phyloP scores from a whole-genome alignment of 2,888 invertebrate species.

The Amblyjoppa proteus region DNA sequence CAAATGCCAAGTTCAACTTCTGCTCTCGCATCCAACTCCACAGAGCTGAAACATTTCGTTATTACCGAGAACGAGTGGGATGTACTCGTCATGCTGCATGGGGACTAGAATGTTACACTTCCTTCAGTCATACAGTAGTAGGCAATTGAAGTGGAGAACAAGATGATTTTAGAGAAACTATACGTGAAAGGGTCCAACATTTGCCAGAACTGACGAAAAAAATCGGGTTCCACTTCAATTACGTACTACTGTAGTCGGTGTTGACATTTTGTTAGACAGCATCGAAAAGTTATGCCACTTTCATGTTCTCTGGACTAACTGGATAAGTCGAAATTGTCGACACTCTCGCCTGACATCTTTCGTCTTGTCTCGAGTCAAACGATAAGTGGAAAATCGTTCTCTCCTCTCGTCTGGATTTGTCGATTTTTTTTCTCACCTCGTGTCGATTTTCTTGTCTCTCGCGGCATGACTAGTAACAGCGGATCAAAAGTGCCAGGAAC shows the following conservation, averaged over 20 bases:
- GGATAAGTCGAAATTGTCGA: not conserved
- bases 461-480: not conserved
- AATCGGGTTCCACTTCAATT: constrained; percentile 7
- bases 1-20: constrained; percentile 26
- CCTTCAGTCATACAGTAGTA: no score
- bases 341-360: constrained; percentile 28
- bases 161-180: not conserved
- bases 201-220: no score
- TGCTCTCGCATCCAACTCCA: constrained; percentile 21
- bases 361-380: constrained; percentile 35
- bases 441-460: constrained; percentile 10
- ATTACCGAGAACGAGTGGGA: constrained; percentile 37
- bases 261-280: constrained; percentile 55
- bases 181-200: no score
- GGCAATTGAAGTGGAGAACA: constrained; percentile 11
- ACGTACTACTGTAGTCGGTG: constrained; percentile 26
- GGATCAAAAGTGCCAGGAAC: no score
- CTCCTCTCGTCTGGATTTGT: not conserved
- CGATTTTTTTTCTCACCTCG: constrained; percentile 29
- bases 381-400: not conserved
- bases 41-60: constrained; percentile 22
- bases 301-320: no score
- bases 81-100: constrained; percentile 28
- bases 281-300: constrained; percentile 47
- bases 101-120: no score